Conservation (phyloP, 2,888 invertebrate genomes). For the Troides aeacus region DNA sequence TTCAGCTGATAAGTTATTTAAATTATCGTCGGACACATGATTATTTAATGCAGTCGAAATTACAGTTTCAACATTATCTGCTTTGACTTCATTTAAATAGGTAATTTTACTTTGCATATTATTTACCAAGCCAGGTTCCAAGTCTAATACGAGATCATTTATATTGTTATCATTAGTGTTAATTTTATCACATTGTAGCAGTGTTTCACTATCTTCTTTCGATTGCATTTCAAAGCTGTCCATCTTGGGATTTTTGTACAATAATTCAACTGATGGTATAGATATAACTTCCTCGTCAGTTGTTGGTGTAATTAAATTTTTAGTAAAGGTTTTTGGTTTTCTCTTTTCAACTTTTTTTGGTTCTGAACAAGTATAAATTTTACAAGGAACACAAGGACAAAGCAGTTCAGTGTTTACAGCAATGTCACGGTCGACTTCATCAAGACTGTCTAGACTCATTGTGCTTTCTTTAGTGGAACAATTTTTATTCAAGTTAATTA, state of each 20-base stretch:
- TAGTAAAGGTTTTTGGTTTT: conserved; percentile 34
- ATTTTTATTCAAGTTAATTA: conserved; percentile 34
- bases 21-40: conserved; percentile 25
- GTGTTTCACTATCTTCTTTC: conserved; percentile 39
- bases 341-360: conserved; percentile 42
- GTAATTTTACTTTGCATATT: not conserved
- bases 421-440: conserved; percentile 46
- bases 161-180: not conserved
- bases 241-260: conserved; percentile 65
- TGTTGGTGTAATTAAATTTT: conserved; percentile 30
- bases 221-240: conserved; percentile 49
- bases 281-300: conserved; percentile 15
- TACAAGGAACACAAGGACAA: conserved; percentile 64
- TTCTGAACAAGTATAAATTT: conserved; percentile 58
- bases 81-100: conserved; percentile 5
- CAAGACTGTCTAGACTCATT: conserved; percentile 70
- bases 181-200: conserved; percentile 39
- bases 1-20: conserved; percentile 49
- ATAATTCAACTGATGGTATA: conserved; percentile 55
- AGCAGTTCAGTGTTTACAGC: conserved; percentile 67
- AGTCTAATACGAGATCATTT: not conserved
- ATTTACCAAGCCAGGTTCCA: not conserved
- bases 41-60: not conserved
- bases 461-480: conserved; percentile 52
- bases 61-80: not conserved